phyloP scores from a whole-genome alignment of 1,140 invertebrate genomes.

The Laupala kohalensis region DNA sequence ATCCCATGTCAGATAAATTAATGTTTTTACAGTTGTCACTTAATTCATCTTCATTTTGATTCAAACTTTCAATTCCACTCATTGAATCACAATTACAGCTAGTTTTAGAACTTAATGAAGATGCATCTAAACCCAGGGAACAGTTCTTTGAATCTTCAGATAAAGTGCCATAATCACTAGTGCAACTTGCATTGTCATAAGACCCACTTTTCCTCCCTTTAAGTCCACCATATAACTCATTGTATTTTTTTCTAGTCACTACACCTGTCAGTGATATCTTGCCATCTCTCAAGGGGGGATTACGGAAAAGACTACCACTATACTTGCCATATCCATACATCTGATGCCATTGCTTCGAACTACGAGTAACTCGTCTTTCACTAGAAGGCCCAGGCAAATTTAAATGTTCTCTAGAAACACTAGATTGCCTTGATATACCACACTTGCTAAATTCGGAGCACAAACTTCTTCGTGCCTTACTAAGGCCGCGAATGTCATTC shows the following conservation, averaged over 20 bases:
- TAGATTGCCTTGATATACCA: not conserved
- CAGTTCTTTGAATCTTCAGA: constrained; percentile 9
- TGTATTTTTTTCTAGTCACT: not conserved
- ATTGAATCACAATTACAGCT: not conserved
- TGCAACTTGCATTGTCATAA: not conserved
- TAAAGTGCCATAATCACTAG: constrained; percentile 7
- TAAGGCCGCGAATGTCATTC: not conserved
- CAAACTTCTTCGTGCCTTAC: not conserved
- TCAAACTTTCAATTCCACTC: constrained; percentile 7
- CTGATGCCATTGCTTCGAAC: not conserved
- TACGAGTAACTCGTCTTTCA: not conserved
- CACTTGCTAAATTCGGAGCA: not conserved
- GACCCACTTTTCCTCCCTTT: not conserved
- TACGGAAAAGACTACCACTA: not conserved
- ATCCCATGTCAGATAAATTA: not conserved
- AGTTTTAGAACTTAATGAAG: not conserved
- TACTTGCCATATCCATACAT: not conserved
- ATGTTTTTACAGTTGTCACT: not conserved
- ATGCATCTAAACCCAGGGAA: not conserved
- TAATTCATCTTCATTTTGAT: not conserved
- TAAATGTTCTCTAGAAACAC: not conserved
- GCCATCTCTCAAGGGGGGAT: not conserved
- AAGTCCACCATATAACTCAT: not conserved
- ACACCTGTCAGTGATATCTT: not conserved
- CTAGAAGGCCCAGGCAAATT: not conserved